These are phyloP conservation scores for Crenuchus spilurus DNA, from an alignment of 2,797 vertebrate species.

Conservation along the genomic window DNA sequence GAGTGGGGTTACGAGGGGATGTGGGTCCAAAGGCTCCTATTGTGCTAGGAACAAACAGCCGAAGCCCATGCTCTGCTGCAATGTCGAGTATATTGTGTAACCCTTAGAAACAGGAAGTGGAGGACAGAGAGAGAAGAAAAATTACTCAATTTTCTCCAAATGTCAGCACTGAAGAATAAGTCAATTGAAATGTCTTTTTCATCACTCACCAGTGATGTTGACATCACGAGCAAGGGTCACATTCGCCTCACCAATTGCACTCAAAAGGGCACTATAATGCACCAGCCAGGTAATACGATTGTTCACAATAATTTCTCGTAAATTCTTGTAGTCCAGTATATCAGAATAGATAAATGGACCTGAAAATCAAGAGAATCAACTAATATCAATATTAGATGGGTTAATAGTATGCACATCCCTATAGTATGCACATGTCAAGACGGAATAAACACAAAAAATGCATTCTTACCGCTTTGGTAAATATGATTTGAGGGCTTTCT, in stretches of 20 bases:
- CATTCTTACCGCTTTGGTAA: conserved; percentile 86
- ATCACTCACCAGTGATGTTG: conserved; percentile 87
- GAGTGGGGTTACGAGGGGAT: conserved; percentile 89
- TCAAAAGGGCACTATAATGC: conserved; percentile 93
- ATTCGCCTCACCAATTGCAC: conserved; percentile 89
- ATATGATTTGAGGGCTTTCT: conserved; percentile 87
- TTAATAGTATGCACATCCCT: too few relatives aligned
- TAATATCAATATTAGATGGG: too few relatives aligned
- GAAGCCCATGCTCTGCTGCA: conserved; percentile 85
- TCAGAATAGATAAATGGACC: conserved; percentile 93
- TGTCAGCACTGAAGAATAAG: neutral
- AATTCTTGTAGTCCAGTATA: conserved; percentile 92
- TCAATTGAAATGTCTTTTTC: neutral
- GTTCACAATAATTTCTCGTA: conserved; percentile 92
- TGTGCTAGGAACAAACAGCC: conserved; percentile 93
- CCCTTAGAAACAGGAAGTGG: conserved; percentile 67
- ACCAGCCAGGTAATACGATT: conserved; percentile 95
- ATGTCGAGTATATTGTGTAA: conserved; percentile 93
- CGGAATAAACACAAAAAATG: too few relatives aligned
- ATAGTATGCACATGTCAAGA: too few relatives aligned
- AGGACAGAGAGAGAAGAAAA: neutral
- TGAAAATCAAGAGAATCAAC: conserved; percentile 62
- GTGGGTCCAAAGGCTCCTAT: conserved; percentile 93
- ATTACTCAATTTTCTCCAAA: neutral
- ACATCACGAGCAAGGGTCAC: conserved; percentile 88